These are phyloP conservation scores for Xestia sexstrigata DNA, from an alignment of 2,888 invertebrate genomes.

Conservation along the genomic window DNA sequence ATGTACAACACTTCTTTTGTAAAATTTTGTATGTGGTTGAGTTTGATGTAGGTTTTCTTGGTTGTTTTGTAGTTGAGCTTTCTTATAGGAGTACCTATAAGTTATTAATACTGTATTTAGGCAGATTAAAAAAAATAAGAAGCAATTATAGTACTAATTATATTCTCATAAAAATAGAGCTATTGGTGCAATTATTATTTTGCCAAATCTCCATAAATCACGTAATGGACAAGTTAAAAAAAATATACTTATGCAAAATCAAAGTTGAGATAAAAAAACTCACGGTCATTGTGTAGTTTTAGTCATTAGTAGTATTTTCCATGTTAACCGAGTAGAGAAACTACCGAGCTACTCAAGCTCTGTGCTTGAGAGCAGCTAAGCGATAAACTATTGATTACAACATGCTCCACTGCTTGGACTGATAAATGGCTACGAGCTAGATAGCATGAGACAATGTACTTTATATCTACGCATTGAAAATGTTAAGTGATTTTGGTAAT, in stretches of 20 bases:
- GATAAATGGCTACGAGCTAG: slow-evolving; percentile 23
- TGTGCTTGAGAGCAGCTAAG: slow-evolving; percentile 19
- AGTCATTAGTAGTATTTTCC: slow-evolving; percentile 1
- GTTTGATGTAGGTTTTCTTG: background rate
- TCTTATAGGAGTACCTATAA: too few relatives aligned
- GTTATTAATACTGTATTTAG: background rate
- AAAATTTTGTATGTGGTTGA: slow-evolving; percentile 4
- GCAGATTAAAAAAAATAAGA: background rate
- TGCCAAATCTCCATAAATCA: background rate
- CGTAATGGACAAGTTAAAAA: background rate
- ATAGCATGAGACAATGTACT: slow-evolving; percentile 2
- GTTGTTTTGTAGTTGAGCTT: background rate
- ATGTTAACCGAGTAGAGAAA: slow-evolving; percentile 1
- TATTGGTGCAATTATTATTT: background rate
- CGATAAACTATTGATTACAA: slow-evolving; percentile 50
- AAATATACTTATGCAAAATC: background rate
- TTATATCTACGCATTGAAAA: background rate
- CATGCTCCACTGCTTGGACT: slow-evolving; percentile 28
- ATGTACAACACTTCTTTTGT: slow-evolving; percentile 47
- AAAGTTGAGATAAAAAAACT: too few relatives aligned
- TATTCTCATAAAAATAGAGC: background rate
- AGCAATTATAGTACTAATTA: background rate
- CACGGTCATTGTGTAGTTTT: background rate
- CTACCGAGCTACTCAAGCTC: slow-evolving; percentile 10
- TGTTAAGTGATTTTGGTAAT: background rate